Evolutionary conservation across 1,140 invertebrate genomes (phyloP), one percentile per base, ranked within the genome.

Genomic region (Thaumatotibia leucotreta): DNA sequence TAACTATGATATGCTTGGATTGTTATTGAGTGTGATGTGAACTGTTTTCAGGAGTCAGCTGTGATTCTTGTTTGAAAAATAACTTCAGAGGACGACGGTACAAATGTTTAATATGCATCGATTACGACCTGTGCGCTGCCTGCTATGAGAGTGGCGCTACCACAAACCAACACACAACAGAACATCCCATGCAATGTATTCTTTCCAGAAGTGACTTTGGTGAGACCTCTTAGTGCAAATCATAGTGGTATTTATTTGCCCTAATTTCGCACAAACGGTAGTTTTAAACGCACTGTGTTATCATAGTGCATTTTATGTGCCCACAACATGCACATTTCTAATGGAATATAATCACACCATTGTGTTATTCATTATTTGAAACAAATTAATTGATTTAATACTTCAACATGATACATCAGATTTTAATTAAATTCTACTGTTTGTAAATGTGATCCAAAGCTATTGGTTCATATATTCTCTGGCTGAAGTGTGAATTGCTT

Each of bases 141-240:
- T 99, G 98, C 92, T 99, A 98, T 92, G 98, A 99, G 89, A 95
- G 95, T 82, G 97, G 98, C 80, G 97, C 97, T 54, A 97, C 96
- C 64, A 98, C 97, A 74, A 97, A 97, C 64, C 94, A 97, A 75
- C 98, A 99, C 91, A 96, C 96, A 70, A 95, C 96, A 77, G 97
- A 99, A 92, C 98, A 99, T 93, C 97, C 98, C 67, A 98, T 99
- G 96, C 98, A 99, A 93, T 99, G 98, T 89, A 99, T 99, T 81
- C 94, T 99, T 76, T 99, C 98, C 77, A 94, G 98, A 93, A 95
- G 96, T 92, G 98, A 99, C 93, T 98, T 97, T 94, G 98, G 96
- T 97, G 93, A 94, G 91, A 75, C 31, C 39, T 70, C 63, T 70
- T 76, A 69, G 14, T 66, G 23, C 10, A 27, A 66, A 58, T 58